Percentiles rank a stretch among this genome's conserved stretches.
phyloP scores from a whole-genome alignment of 2,888 invertebrate species.

The Abscondita cerata region DNA sequence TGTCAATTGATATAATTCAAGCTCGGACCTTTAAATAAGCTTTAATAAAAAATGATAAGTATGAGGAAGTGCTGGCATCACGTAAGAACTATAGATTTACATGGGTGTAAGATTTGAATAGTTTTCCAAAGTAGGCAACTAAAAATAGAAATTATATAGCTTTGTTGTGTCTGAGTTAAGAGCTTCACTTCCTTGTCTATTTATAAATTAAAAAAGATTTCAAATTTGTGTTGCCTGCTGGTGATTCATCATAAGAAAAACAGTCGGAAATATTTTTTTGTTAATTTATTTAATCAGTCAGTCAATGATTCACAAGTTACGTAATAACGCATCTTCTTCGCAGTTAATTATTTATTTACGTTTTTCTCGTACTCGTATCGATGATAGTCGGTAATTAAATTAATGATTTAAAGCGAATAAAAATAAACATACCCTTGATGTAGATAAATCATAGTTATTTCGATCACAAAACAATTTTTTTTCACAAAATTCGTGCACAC shows the following conservation, averaged over 20 bases:
- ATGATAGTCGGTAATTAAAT: not conserved
- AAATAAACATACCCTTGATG: conserved; percentile 2
- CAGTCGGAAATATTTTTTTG: not conserved
- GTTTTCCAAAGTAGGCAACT: conserved; percentile 31
- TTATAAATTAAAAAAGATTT: conserved; percentile 27
- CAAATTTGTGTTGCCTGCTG: conserved; percentile 13
- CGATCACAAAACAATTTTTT: not conserved
- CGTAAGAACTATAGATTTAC: conserved; percentile 18
- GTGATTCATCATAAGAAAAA: conserved; percentile 2
- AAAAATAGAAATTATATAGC: conserved; percentile 36
- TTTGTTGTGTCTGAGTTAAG: conserved; percentile 35
- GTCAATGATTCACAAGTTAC: conserved; percentile 5
- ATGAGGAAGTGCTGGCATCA: conserved; percentile 28
- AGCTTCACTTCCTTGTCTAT: conserved; percentile 35
- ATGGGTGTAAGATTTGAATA: conserved; percentile 28
- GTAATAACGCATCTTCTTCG: not conserved
- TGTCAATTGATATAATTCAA: no score
- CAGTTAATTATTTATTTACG: no score
- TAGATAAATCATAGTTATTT: not conserved
- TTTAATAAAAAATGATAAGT: conserved; percentile 4
- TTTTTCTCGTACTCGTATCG: no score
- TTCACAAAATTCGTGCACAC: no score
- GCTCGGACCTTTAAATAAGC: conserved; percentile 1
- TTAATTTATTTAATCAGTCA: not conserved
- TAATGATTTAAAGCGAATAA: not conserved